Evolutionary conservation across 2,113 vertebrate species (phyloP).

Genomic region (Platanista minor): DNA sequence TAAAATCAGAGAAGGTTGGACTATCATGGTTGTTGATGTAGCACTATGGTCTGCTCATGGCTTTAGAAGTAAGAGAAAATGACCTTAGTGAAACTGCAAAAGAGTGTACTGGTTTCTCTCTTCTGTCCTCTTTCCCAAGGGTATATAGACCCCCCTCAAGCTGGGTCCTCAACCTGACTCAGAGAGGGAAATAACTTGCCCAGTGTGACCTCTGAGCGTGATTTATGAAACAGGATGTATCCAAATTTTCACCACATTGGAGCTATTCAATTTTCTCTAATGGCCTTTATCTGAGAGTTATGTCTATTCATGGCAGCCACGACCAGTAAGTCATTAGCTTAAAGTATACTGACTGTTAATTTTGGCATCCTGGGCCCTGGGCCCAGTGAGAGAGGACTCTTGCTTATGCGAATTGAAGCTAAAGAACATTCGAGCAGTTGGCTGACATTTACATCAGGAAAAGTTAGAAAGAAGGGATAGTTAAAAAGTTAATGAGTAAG

Average conservation of each 20-base stretch:
- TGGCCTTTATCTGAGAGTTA: constrained; percentile 81
- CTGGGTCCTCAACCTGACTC: constrained; percentile 39
- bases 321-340: constrained; percentile 73
- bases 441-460: constrained; percentile 43
- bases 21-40: not conserved
- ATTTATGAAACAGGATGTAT: constrained; percentile 74
- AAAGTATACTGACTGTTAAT: constrained; percentile 70
- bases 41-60: not conserved
- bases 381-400: constrained; percentile 50
- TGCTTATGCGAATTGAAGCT: constrained; percentile 47
- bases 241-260: constrained; percentile 74
- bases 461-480: constrained; percentile 31
- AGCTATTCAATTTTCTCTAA: constrained; percentile 82
- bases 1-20: not conserved
- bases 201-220: constrained; percentile 54
- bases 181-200: constrained; percentile 60
- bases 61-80: not conserved
- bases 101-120: not conserved
- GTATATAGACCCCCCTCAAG: not conserved
- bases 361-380: constrained; percentile 68
- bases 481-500: constrained; percentile 35
- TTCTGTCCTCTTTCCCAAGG: constrained; percentile 23
- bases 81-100: not conserved
- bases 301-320: constrained; percentile 72
- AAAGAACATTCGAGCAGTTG: constrained; percentile 37